These are phyloP conservation scores for Condylostylus longicornis DNA, from an alignment of 1,140 invertebrate species.

Conservation along the genomic window DNA sequence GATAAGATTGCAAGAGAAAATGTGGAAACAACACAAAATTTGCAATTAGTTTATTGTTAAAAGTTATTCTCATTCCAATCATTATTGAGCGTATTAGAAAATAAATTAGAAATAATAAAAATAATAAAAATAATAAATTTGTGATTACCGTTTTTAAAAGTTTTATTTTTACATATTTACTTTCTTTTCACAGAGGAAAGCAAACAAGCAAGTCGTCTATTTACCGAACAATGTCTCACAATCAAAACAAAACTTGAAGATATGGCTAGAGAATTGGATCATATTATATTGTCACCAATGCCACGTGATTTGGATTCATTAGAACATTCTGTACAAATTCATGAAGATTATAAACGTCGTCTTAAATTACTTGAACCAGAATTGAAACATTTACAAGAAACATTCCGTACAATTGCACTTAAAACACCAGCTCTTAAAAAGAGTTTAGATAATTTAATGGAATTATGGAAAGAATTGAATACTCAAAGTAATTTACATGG, in stretches of 20 bases:
- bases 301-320: slow-evolving; percentile 72
- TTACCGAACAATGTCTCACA: slow-evolving; percentile 68
- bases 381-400: slow-evolving; percentile 66
- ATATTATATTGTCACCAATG: slow-evolving; percentile 60
- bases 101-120: too few species aligned
- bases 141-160: too few species aligned
- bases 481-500: slow-evolving; percentile 30
- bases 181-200: slow-evolving; percentile 52
- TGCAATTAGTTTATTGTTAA: too few species aligned
- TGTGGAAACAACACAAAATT: too few species aligned
- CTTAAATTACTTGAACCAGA: slow-evolving; percentile 57
- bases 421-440: slow-evolving; percentile 84
- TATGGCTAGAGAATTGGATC: slow-evolving; percentile 66
- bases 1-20: too few species aligned
- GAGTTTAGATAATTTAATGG: slow-evolving; percentile 69
- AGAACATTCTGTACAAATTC: slow-evolving; percentile 73
- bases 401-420: slow-evolving; percentile 62
- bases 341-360: slow-evolving; percentile 71
- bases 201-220: slow-evolving; percentile 70
- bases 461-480: slow-evolving; percentile 67
- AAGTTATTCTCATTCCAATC: too few species aligned
- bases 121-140: too few species aligned
- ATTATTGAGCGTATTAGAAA: too few species aligned
- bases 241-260: slow-evolving; percentile 70
- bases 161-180: background rate